phyloP scores from a whole-genome alignment of 2,797 vertebrate genomes.

The Phyllotis vaccarum region DNA sequence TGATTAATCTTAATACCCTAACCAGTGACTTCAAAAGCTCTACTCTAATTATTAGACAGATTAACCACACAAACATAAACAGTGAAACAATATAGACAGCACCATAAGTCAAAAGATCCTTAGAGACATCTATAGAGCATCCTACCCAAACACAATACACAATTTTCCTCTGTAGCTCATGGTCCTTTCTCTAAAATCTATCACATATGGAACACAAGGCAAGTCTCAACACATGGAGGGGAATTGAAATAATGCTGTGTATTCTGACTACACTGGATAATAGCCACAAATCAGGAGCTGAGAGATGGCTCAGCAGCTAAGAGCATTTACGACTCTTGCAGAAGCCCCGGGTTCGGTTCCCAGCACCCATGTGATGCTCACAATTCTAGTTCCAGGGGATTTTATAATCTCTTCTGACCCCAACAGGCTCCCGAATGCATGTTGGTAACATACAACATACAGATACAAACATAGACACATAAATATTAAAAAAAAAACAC shows the following conservation, averaged over 20 bases:
- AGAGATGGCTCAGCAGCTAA: neutral
- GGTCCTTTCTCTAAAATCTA: neutral
- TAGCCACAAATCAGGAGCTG: neutral
- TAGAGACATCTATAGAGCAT: neutral
- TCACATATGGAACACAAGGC: neutral
- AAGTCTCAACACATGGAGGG: neutral
- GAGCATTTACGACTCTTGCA: neutral
- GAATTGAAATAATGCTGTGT: neutral
- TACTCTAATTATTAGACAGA: neutral
- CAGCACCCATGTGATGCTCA: neutral
- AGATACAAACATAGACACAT: neutral
- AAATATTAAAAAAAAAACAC: no score
- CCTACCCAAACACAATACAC: neutral
- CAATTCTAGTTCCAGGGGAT: neutral
- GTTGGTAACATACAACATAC: no score
- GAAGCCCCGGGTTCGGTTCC: neutral
- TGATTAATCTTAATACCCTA: neutral
- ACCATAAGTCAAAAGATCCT: neutral
- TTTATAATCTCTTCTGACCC: neutral
- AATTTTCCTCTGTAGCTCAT: neutral
- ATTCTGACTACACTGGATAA: neutral
- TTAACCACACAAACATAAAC: neutral
- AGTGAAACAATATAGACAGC: neutral
- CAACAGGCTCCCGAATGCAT: neutral
- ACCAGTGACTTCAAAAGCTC: neutral